A percentile compares a stretch with the other conserved stretches of the same genome.
Conservation (phyloP, 1,140 invertebrate species). For the Bactericera cockerelli region DNA sequence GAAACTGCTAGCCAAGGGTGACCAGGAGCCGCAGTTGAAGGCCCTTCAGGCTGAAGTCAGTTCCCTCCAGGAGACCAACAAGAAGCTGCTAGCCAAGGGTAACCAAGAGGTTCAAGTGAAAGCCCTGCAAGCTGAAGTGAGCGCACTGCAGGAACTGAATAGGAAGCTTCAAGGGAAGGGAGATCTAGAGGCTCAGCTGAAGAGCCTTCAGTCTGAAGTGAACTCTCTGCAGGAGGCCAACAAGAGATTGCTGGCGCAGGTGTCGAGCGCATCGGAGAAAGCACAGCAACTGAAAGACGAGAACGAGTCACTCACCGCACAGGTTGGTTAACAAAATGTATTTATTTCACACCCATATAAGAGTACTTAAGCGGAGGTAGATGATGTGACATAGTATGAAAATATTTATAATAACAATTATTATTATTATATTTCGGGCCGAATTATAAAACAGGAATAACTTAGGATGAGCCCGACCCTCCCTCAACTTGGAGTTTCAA, state of each 20-base stretch:
- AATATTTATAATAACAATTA: too few species aligned
- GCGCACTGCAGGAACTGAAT: constrained; percentile 33
- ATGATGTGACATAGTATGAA: too few species aligned
- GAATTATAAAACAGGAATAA: too few species aligned
- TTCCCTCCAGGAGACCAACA: constrained; percentile 33
- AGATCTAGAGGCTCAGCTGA: constrained; percentile 29
- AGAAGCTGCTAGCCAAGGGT: constrained; percentile 26
- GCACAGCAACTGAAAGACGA: constrained; percentile 31
- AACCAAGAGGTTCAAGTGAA: constrained; percentile 29
- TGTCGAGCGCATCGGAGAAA: constrained; percentile 15
- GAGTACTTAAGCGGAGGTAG: too few species aligned
- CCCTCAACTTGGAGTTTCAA: too few species aligned
- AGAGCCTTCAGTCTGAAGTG: constrained; percentile 24
- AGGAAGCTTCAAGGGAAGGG: constrained; percentile 27
- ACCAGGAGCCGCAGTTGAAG: constrained; percentile 28
- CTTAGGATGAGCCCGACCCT: too few species aligned
- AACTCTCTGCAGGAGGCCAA: not conserved
- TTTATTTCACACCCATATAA: too few species aligned
- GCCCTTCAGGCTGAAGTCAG: constrained; percentile 24
- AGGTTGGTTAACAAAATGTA: too few species aligned
- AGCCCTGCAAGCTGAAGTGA: constrained; percentile 23
- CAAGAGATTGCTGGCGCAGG: constrained; percentile 9
- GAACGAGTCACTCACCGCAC: constrained; percentile 29
- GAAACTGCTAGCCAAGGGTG: constrained; percentile 18
- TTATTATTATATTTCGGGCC: too few species aligned